Evolutionary conservation across 2,888 invertebrate genomes (phyloP).

Genomic region (Odontothrips loti): DNA sequence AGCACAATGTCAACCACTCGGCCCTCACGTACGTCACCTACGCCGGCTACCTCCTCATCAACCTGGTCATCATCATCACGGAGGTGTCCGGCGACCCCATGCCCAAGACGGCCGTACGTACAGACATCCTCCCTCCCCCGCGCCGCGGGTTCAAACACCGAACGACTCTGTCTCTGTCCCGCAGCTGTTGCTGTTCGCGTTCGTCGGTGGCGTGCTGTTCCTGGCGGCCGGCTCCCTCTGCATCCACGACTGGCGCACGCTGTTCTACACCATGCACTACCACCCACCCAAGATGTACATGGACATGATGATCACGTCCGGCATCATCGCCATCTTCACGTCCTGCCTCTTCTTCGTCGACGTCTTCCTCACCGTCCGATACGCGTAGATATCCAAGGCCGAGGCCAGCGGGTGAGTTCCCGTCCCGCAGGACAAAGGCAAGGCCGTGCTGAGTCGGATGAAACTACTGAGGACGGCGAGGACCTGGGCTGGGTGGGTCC

Average conservation of each 20-base stretch:
- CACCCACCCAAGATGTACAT: slow-evolving; percentile 63
- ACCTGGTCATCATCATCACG: slow-evolving; percentile 57
- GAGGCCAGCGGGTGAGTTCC: neutral
- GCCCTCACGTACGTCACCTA: slow-evolving; percentile 64
- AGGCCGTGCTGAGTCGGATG: neutral
- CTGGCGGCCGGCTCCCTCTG: slow-evolving; percentile 62
- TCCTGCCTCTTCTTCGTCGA: slow-evolving; percentile 59
- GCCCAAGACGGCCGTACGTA: slow-evolving; percentile 57
- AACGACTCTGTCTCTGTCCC: slow-evolving; percentile 37
- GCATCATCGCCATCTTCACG: slow-evolving; percentile 60
- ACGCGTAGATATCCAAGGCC: slow-evolving; percentile 33
- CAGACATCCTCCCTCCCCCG: too few species aligned
- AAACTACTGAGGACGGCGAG: neutral
- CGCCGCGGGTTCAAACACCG: too few species aligned
- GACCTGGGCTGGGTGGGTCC: neutral
- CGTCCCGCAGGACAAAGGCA: neutral
- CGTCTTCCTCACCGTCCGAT: slow-evolving; percentile 57
- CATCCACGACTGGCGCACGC: slow-evolving; percentile 52
- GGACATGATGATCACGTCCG: slow-evolving; percentile 62
- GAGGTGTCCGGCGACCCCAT: slow-evolving; percentile 58
- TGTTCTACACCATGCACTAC: slow-evolving; percentile 49
- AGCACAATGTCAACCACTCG: slow-evolving; percentile 55
- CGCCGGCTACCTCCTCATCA: slow-evolving; percentile 63
- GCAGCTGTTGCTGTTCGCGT: slow-evolving; percentile 57
- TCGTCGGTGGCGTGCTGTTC: slow-evolving; percentile 59